Evolutionary conservation across 2,113 vertebrate genomes (phyloP), one percentile per base, ranked within the genome.

Genomic region (Pyrgilauda ruficollis): DNA sequence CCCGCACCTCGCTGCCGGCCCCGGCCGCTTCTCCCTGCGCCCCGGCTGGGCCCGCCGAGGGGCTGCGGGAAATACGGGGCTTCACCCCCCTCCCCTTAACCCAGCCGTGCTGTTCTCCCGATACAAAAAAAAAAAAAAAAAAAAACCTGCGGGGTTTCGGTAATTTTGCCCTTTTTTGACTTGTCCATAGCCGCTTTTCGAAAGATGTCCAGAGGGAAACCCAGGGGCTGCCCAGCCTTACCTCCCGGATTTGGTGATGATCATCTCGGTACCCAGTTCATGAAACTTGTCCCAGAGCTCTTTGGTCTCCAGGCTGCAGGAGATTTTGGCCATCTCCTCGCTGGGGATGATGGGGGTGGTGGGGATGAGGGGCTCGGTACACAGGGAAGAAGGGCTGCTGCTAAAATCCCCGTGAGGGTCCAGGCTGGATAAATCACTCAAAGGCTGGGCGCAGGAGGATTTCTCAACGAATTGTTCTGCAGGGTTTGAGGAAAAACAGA

Each of bases 251-350:
- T 99, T 99, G 84, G 99, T 99, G 97, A 99, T 99, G 98, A 99
- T 99, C 99, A 99, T 99, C 97, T 99, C 99, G 3, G 99, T 99
- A 39, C 99, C 99, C 84, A 99, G 98, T 2, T 99, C 99, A 49
- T 99, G 99, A 64, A 99, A 99, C 70, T 99, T 99, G 97, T 99
- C 99, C 99, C 99, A 99, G 68, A 99, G 98, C 74, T 99, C 99
- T 92, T 99, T 99, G 91, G 99, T 99, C 96, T 99, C 99, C 93
- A 99, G 96, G 94, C 98, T 99, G 98, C 99, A 99, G 64, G 98
- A 98, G 95, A 99, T 99, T 97, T 99, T 99, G 58, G 99, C 99
- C 99, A 99, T 99, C 96, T 99, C 99, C 97, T 99, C 99, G 69
- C 99, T 99, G 61, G 99, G 99, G 27, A 99, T 96, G 80, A 98